Evolutionary conservation across 2,888 invertebrate genomes (phyloP).

Genomic region (Syrista parreyssii): DNA sequence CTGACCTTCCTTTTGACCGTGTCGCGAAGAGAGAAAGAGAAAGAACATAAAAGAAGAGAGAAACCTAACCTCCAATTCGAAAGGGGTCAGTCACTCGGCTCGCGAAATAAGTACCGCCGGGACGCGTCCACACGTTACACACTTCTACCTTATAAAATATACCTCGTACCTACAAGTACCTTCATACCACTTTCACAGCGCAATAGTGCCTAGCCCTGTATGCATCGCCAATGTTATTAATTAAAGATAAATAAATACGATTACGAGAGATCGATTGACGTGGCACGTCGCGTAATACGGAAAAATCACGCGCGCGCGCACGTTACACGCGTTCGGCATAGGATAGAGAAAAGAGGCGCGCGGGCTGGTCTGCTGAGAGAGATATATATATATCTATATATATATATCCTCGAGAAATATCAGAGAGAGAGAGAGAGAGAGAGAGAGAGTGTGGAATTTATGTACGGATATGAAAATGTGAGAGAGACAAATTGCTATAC

Average conservation of each 20-base stretch:
- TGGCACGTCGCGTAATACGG: slow-evolving; percentile 4
- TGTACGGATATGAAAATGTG: neutral
- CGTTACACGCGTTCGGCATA: neutral
- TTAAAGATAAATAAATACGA: slow-evolving; percentile 8
- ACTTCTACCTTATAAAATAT: slow-evolving; percentile 59
- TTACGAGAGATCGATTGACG: neutral
- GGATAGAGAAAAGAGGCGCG: neutral
- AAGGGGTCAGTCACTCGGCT: too few species aligned
- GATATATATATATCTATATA: too few species aligned
- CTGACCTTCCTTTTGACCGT: slow-evolving; percentile 58
- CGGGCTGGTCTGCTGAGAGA: slow-evolving; percentile 2
- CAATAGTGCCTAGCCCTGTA: slow-evolving; percentile 61
- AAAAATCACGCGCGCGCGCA: neutral
- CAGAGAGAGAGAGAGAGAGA: slow-evolving; percentile 17
- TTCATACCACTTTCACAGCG: slow-evolving; percentile 61
- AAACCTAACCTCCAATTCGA: too few species aligned
- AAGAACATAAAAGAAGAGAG: too few species aligned
- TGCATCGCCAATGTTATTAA: slow-evolving; percentile 23
- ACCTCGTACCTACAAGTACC: slow-evolving; percentile 65
- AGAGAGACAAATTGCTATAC: too few species aligned
- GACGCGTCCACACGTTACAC: neutral
- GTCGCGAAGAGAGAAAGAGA: slow-evolving; percentile 29
- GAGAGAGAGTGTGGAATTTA: neutral
- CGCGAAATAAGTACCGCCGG: neutral
- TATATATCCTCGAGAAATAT: slow-evolving; percentile 14